Evolutionary conservation across 2,113 vertebrate genomes (phyloP).

Genomic region (Microcebus murinus): DNA sequence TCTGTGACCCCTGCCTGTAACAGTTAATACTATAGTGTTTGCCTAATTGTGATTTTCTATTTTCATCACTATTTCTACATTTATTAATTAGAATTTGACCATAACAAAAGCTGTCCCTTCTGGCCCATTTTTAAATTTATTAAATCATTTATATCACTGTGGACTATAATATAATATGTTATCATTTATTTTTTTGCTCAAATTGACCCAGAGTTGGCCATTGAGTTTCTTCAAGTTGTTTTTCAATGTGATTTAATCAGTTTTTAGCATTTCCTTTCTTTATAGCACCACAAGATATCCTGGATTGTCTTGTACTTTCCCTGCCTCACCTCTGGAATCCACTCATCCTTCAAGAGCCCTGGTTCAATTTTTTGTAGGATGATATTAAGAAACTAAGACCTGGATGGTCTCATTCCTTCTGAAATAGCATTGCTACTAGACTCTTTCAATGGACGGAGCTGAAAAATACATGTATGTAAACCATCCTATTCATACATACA

Average conservation of each 20-base stretch:
- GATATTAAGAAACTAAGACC: not conserved
- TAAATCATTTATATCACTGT: not conserved
- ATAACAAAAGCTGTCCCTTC: not conserved
- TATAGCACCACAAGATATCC: not conserved
- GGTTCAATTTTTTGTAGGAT: not conserved
- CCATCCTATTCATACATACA: not conserved
- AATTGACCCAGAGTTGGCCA: not conserved
- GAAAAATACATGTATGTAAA: not conserved
- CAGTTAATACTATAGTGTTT: not conserved
- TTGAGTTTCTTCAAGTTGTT: not conserved
- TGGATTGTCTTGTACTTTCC: not conserved
- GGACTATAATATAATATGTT: not conserved
- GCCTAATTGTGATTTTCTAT: not conserved
- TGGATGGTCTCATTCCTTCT: not conserved
- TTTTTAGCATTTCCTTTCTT: not conserved
- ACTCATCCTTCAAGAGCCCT: not conserved
- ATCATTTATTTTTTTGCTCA: conserved; percentile 14
- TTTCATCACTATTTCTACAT: conserved; percentile 3
- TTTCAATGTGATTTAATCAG: not conserved
- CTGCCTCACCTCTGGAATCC: not conserved
- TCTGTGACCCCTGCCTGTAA: not conserved
- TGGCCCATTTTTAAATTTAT: not conserved
- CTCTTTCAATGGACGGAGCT: not conserved
- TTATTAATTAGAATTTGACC: not conserved
- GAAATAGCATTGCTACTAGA: not conserved